Percentiles rank a stretch among this genome's conserved stretches.
phyloP scores from a whole-genome alignment of 1,140 invertebrate species.

The Drosophila burlai region DNA sequence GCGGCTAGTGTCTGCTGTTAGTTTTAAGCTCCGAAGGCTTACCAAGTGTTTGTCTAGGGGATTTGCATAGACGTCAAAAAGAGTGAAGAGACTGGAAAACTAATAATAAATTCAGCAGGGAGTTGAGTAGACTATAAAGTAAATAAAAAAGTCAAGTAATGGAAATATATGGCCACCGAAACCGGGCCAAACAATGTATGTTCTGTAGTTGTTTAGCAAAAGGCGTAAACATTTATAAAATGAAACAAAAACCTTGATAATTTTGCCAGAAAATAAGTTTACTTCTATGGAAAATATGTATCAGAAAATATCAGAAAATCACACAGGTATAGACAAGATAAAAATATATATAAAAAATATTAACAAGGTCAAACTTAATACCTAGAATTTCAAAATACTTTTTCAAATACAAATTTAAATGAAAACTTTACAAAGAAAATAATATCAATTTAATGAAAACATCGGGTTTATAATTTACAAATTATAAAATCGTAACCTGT shows the following conservation, averaged over 20 bases:
- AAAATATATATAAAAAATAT: background rate
- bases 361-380: background rate
- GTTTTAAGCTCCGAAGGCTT: conserved; percentile 45
- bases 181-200: background rate
- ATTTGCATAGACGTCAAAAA: conserved; percentile 30
- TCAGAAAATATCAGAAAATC: no score
- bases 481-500: background rate
- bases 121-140: background rate
- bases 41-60: conserved; percentile 51
- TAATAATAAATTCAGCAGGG: conserved; percentile 25
- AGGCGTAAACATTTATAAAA: background rate
- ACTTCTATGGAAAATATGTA: background rate
- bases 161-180: background rate
- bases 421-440: background rate
- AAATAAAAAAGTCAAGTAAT: conserved; percentile 20
- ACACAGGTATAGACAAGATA: background rate
- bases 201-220: background rate
- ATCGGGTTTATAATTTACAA: background rate
- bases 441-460: no score
- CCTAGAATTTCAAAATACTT: background rate
- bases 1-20: conserved; percentile 26
- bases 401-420: background rate
- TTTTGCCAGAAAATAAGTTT: background rate
- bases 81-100: conserved; percentile 6
- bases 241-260: background rate